A percentile compares a stretch with the other conserved stretches of the same genome.
These are phyloP conservation scores for Chiloscyllium plagiosum DNA, from an alignment of 2,113 vertebrate genomes.

Conservation along the genomic window DNA sequence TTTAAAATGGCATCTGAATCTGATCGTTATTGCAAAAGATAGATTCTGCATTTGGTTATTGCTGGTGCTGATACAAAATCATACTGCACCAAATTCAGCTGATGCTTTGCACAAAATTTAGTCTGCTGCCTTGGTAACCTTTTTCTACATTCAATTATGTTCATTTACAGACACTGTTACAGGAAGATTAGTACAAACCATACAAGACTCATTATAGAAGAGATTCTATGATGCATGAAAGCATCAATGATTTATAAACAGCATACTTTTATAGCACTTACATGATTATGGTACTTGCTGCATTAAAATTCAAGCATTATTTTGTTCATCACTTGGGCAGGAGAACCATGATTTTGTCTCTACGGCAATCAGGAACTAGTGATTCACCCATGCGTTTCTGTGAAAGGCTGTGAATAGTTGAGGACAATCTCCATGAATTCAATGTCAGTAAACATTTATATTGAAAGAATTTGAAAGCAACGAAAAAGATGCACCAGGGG, in stretches of 20 bases:
- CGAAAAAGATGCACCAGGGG: background rate
- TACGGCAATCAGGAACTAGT: background rate
- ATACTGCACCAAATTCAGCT: background rate
- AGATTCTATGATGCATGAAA: background rate
- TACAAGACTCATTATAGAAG: background rate
- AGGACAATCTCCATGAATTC: background rate
- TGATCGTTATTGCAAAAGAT: background rate
- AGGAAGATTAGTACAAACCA: background rate
- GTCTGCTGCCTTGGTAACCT: background rate
- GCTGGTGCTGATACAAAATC: background rate
- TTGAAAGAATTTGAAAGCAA: background rate
- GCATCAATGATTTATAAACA: background rate
- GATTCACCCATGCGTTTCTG: background rate
- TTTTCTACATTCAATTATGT: background rate
- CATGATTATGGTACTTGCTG: background rate
- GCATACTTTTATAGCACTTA: too few species aligned
- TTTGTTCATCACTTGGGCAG: background rate
- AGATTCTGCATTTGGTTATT: background rate
- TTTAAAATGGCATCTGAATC: background rate
- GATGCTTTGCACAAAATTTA: background rate
- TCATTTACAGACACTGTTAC: background rate
- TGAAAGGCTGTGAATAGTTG: background rate
- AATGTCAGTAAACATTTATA: background rate
- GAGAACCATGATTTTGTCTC: background rate
- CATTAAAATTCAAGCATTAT: background rate